phyloP scores from a whole-genome alignment of 2,888 invertebrate genomes.

The Synanthedon formicaeformis region DNA sequence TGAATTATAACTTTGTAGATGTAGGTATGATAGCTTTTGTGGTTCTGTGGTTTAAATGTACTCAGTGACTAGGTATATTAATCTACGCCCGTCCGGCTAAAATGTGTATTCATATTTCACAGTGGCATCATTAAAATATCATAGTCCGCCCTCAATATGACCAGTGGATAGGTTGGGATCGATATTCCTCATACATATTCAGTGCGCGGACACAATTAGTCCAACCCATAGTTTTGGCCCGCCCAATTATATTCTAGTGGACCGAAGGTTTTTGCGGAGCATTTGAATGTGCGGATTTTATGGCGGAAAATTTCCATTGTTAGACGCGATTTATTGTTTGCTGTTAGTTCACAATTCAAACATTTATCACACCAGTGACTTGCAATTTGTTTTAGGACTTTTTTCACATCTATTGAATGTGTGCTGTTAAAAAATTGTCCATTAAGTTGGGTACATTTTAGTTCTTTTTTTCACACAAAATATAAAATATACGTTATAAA shows the following conservation, averaged over 20 bases:
- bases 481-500: too few species aligned
- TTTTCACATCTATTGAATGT: too few species aligned
- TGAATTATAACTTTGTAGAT: too few species aligned
- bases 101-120: neutral
- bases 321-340: too few species aligned
- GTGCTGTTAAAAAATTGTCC: too few species aligned
- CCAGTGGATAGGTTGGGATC: conserved; percentile 13
- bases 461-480: too few species aligned
- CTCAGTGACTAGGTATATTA: too few species aligned
- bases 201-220: conserved; percentile 48
- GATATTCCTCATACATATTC: conserved; percentile 51
- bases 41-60: too few species aligned
- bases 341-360: conserved; percentile 8
- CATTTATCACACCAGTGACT: neutral
- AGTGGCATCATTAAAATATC: neutral
- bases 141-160: neutral
- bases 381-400: too few species aligned
- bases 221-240: conserved; percentile 31
- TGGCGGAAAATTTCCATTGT: neutral
- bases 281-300: conserved; percentile 2
- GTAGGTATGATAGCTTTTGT: too few species aligned
- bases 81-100: neutral
- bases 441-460: too few species aligned
- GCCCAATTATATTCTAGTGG: conserved; percentile 50
- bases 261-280: conserved; percentile 38